A percentile compares a stretch with the other conserved stretches of the same genome.
Conservation (phyloP, 2,797 vertebrate species). For the Hippopotamyrus pictus region DNA sequence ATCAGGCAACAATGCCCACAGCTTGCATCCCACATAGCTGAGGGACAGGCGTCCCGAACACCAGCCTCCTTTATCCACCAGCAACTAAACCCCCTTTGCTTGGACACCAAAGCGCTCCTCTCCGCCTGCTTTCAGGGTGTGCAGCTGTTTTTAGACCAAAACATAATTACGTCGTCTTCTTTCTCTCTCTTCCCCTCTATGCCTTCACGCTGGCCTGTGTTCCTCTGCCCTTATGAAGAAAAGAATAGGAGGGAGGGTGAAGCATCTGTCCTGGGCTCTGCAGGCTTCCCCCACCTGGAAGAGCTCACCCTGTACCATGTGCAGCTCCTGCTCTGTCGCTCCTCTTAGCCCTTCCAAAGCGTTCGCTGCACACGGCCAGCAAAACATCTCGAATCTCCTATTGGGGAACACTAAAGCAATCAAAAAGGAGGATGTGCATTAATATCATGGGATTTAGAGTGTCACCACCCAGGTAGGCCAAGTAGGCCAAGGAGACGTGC, state of each 20-base stretch:
- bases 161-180: constrained; percentile 11
- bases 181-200: not conserved
- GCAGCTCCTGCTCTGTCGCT: not conserved
- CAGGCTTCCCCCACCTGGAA: not conserved
- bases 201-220: not conserved
- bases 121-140: constrained; percentile 12
- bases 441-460: not conserved
- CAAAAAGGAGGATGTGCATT: not conserved
- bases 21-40: constrained; percentile 38
- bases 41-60: constrained; percentile 8
- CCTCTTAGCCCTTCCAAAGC: not conserved
- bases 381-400: not conserved
- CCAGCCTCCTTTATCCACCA: constrained; percentile 11
- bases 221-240: not conserved
- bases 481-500: not conserved
- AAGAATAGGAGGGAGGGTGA: not conserved
- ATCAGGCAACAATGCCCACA: constrained; percentile 44
- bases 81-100: not conserved
- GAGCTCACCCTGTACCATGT: not conserved
- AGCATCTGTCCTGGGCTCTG: constrained; percentile 5
- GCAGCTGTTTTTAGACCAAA: constrained; percentile 20
- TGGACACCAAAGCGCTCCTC: not conserved
- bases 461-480: not conserved
- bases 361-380: not conserved
- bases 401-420: not conserved